A percentile compares a stretch with the other conserved stretches of the same genome.
Conservation (phyloP, 1,140 invertebrate species). For the Macrostomum lignano region DNA sequence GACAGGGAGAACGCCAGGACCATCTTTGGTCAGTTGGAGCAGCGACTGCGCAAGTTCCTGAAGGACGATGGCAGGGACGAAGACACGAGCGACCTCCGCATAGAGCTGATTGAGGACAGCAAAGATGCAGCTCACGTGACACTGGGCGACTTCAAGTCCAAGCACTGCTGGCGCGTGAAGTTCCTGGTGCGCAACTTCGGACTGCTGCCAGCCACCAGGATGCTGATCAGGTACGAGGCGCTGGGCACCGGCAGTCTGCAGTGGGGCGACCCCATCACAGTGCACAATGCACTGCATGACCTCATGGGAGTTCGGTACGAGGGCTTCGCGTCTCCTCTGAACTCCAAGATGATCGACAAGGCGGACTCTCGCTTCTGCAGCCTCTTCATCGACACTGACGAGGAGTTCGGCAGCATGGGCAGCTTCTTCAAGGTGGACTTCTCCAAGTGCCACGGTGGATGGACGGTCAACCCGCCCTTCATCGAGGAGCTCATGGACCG, state of each 20-base stretch:
- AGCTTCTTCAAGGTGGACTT: conserved; percentile 1
- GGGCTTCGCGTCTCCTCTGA: conserved; percentile 1
- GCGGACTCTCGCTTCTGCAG: background rate
- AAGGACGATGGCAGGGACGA: too few species aligned
- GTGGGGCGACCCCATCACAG: background rate
- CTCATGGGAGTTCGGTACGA: background rate
- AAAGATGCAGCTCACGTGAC: too few species aligned
- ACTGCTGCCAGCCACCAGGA: background rate
- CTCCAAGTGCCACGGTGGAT: background rate
- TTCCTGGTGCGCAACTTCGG: background rate
- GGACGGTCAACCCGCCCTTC: conserved; percentile 1
- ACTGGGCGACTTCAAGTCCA: background rate
- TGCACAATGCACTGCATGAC: conserved; percentile 2
- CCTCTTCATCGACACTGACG: background rate
- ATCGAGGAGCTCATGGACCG: background rate
- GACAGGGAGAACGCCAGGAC: too few species aligned
- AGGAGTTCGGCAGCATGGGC: background rate
- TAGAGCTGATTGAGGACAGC: too few species aligned
- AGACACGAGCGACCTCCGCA: too few species aligned
- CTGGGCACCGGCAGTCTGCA: background rate
- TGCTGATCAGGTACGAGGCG: conserved; percentile 1
- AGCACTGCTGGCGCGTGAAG: background rate
- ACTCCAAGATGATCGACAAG: background rate
- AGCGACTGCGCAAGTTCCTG: too few species aligned
- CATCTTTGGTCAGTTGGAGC: too few species aligned